Evolutionary conservation across 30 jellyfish, hydroid and myxozoan species (phyloP), one percentile per base, ranked within the genome.

Genomic region (Hydractinia echinata): DNA sequence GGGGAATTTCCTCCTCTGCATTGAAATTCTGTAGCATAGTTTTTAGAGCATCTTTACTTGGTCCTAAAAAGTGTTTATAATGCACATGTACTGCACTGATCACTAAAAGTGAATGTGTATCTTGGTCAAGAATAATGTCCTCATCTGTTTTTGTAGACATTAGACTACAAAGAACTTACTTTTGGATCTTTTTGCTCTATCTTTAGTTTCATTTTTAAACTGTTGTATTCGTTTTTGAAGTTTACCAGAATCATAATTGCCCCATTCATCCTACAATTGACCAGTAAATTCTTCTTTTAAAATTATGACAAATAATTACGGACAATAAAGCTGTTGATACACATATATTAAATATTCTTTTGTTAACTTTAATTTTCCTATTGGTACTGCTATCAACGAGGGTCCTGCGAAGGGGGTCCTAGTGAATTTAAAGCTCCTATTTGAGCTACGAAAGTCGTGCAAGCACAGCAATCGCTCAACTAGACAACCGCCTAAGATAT

Each of bases 171-270:
- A 8, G 10, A 1, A 67, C 99, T 85, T 72, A 94, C 99, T 93
- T 82, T 94, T 94, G 69, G 84, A 86, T 64, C 88, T 88, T 69
- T 77, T 87, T 39, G 89, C 96, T 81, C 95, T 67, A 16, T 94
- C 97, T 77, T 87, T 87, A 18, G 97, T 83, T 85, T 94, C 99
- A 77, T 88, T 94, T 77, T 87, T 94, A 56, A 84, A 94, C 52
- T 85, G 95, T 73, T 94, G 95, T 49, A 87, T 94, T 13, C 87
- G 95, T 82, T 94, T 84, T 83, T 94, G 99, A 64, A 94, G 79
- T 76, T 87, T 94, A 48, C 94, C 89, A 51, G 90, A 94, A 54
- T 94, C 99, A 8, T 88, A 95, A 73, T 86, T 91, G 21, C 81
- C 61, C 99, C 99, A 94, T 16, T 88, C 95, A 71, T 94, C 99